Percentiles rank a stretch among this genome's conserved stretches.
Conservation (phyloP, 2,888 invertebrate species). For the Panopea generosa region DNA sequence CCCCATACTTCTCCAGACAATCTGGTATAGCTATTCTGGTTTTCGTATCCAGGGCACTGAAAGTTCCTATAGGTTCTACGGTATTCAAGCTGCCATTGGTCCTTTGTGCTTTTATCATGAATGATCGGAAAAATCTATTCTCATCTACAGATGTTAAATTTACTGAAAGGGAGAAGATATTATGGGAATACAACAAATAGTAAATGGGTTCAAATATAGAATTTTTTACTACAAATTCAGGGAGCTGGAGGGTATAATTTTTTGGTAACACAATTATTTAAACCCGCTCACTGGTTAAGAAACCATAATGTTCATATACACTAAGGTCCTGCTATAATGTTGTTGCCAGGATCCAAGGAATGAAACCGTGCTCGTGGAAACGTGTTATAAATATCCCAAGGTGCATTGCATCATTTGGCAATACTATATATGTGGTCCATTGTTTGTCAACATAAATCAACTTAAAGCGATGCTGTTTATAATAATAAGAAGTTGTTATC, state of each 20-base stretch:
- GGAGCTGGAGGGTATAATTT: no score
- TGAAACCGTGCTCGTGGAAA: no score
- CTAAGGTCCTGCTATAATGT: no score
- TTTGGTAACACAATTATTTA: neutral
- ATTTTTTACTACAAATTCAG: no score
- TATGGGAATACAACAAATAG: neutral
- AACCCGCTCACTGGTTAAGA: neutral
- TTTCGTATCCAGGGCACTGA: conserved; percentile 34
- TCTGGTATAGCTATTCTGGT: conserved; percentile 29
- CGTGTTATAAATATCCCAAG: no score
- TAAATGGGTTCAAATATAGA: no score
- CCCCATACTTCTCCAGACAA: conserved; percentile 44
- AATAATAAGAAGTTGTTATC: no score
- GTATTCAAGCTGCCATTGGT: conserved; percentile 24
- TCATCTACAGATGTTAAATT: conserved; percentile 62
- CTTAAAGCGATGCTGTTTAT: no score
- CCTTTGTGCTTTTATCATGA: conserved; percentile 72
- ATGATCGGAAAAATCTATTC: conserved; percentile 64
- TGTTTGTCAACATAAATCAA: no score
- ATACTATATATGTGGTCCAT: no score
- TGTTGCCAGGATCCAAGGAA: no score
- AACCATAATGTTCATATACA: neutral
- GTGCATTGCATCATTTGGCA: no score
- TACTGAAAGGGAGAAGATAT: conserved; percentile 65
- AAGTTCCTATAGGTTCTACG: conserved; percentile 52